These are phyloP conservation scores for Stomatorhinus walkeri DNA, from an alignment of 2,797 vertebrate species.

Conservation along the genomic window DNA sequence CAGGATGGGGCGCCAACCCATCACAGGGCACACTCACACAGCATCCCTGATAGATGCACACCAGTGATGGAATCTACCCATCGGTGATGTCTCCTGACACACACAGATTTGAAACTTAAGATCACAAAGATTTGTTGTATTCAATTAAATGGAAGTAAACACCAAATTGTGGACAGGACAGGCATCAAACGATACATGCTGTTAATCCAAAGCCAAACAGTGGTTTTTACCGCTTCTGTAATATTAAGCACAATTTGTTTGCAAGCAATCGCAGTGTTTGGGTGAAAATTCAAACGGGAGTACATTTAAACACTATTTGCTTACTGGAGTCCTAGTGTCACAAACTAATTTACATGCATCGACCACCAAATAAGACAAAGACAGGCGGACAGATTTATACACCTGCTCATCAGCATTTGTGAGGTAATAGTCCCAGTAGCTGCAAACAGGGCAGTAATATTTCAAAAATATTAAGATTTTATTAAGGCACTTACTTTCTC, in stretches of 20 bases:
- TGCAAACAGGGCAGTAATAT: not conserved
- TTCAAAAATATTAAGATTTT: not conserved
- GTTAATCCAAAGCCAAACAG: not conserved
- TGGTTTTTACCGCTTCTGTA: not conserved
- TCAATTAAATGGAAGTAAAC: not conserved
- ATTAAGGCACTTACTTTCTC: constrained; percentile 12
- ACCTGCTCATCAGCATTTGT: not conserved
- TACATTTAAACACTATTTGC: not conserved
- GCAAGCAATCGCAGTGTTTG: not conserved
- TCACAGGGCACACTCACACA: not conserved
- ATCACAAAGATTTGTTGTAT: not conserved
- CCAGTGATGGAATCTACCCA: not conserved
- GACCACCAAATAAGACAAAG: not conserved
- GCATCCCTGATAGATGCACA: not conserved
- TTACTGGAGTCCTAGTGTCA: not conserved
- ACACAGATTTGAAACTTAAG: not conserved
- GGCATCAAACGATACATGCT: not conserved
- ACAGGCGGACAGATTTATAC: not conserved
- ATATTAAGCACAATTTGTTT: not conserved
- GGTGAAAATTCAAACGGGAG: not conserved
- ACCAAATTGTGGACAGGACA: not conserved
- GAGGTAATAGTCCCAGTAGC: not conserved
- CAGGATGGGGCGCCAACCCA: not conserved
- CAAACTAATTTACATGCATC: not conserved
- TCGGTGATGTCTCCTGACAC: not conserved